These are phyloP conservation scores for Acipenser transmontanus DNA, from an alignment of 2,797 vertebrate genomes.

Conservation along the genomic window DNA sequence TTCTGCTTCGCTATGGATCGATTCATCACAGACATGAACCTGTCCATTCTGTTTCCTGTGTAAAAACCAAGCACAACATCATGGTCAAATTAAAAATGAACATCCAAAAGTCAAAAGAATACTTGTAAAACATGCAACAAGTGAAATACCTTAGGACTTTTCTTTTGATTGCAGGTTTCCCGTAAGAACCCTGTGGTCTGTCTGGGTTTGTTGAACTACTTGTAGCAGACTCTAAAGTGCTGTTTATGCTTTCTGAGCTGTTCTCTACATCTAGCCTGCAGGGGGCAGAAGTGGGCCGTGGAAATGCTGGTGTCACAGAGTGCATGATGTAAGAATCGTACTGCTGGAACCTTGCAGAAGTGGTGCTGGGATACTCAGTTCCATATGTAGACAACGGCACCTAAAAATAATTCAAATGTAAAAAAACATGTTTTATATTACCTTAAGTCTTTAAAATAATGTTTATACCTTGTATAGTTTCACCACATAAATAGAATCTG, in stretches of 20 bases:
- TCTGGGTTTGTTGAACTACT: conserved; percentile 33
- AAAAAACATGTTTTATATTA: not conserved
- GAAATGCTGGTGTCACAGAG: conserved; percentile 36
- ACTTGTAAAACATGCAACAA: not conserved
- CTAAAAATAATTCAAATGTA: conserved; percentile 20
- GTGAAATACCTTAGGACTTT: conserved; percentile 58
- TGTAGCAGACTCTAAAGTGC: conserved; percentile 20
- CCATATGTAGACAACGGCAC: conserved; percentile 28
- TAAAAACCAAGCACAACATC: not conserved
- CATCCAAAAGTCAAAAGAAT: too few species aligned
- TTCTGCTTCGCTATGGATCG: conserved; percentile 49
- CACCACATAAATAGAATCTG: too few species aligned
- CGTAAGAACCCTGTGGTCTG: conserved; percentile 12
- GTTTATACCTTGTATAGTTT: too few species aligned
- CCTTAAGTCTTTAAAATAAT: too few species aligned
- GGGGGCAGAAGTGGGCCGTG: conserved; percentile 32
- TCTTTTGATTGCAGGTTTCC: conserved; percentile 47
- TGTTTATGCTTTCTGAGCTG: conserved; percentile 19
- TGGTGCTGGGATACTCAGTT: conserved; percentile 16
- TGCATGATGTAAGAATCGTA: conserved; percentile 46
- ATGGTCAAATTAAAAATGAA: too few species aligned
- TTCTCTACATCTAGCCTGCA: conserved; percentile 33
- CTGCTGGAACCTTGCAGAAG: conserved; percentile 7
- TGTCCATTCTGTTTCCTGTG: conserved; percentile 55
- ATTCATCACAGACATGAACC: conserved; percentile 58